Evolutionary conservation across 2,888 invertebrate species (phyloP).

Genomic region (Orchesellides sinensis): DNA sequence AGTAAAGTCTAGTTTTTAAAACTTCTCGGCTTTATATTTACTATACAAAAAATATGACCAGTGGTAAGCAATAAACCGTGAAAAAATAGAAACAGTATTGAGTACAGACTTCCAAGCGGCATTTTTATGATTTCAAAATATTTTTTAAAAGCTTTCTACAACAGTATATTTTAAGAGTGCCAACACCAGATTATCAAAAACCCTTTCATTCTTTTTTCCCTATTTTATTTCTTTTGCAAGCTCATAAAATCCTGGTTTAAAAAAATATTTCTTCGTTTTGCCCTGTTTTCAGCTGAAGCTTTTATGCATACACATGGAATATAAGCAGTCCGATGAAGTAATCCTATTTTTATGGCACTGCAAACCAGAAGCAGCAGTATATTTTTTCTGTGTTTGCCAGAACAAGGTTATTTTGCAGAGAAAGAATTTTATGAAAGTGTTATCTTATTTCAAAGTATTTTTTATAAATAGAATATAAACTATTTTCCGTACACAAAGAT

Average conservation of each 20-base stretch:
- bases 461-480: not conserved
- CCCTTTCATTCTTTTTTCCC: constrained; percentile 1
- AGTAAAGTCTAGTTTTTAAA: no score
- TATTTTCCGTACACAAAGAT: no score
- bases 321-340: constrained; percentile 5
- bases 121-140: not conserved
- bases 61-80: no score
- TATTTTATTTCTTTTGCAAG: constrained; percentile 28
- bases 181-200: not conserved
- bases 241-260: constrained; percentile 22
- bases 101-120: not conserved
- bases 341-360: constrained; percentile 13
- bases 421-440: not conserved
- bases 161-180: not conserved
- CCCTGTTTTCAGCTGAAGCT: not conserved
- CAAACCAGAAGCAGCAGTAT: not conserved
- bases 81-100: no score
- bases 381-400: not conserved
- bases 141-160: not conserved
- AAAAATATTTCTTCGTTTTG: constrained; percentile 1
- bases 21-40: no score
- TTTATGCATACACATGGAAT: constrained; percentile 14
- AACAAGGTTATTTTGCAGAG: not conserved
- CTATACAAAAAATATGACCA: no score
- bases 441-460: not conserved